A percentile compares a stretch with the other conserved stretches of the same genome.
Conservation (phyloP, 2,797 vertebrate species). For the Pipistrellus nathusii region DNA sequence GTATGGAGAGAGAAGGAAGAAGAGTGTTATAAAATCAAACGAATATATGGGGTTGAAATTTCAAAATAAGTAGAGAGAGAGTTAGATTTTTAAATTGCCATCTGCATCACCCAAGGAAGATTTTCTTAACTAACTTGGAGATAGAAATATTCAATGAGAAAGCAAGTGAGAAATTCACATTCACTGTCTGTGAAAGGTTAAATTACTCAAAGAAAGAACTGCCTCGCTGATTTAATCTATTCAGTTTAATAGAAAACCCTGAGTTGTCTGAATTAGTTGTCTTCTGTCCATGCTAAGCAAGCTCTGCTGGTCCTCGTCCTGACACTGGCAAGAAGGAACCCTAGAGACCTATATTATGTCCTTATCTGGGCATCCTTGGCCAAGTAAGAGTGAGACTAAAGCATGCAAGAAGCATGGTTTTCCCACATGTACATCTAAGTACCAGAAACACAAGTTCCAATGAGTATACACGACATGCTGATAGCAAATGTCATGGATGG, state of each 20-base stretch:
- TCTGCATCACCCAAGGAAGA: not conserved
- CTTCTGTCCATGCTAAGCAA: not conserved
- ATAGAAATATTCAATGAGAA: not conserved
- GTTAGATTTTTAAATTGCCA: not conserved
- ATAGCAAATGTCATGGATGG: not conserved
- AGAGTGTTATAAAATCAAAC: not conserved
- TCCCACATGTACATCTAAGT: not conserved
- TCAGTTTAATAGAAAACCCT: not conserved
- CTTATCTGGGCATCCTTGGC: not conserved
- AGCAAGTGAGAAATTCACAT: not conserved
- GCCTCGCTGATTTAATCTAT: not conserved
- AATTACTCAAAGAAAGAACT: not conserved
- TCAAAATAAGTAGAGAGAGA: not conserved
- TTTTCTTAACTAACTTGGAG: not conserved
- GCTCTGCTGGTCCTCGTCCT: not conserved
- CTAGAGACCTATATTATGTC: not conserved
- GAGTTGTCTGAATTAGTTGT: not conserved
- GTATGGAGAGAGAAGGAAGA: not conserved
- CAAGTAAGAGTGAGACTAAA: not conserved
- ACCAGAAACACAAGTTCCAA: not conserved
- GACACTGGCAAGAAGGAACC: not conserved
- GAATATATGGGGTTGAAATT: not conserved
- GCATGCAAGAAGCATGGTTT: not conserved
- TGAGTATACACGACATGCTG: not conserved
- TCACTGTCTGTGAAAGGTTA: not conserved